Base-by-base conservation (phyloP, 1,140 invertebrate genomes). In the Diachasmimorpha longicaudata region DNA sequence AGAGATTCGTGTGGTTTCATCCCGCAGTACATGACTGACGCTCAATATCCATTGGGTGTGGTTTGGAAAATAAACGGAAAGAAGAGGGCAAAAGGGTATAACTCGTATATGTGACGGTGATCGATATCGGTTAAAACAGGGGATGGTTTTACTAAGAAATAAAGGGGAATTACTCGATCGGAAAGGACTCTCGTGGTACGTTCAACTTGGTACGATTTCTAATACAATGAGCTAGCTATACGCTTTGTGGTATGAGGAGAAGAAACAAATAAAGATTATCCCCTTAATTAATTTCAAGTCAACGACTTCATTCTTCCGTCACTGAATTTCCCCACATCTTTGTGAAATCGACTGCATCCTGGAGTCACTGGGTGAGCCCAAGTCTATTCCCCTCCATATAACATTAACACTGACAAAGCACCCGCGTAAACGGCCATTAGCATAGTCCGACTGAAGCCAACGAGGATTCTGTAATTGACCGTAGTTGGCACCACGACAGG, bases 401-500 rank as follows among this genome's bases (percentile, higher is more conserved):
- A 52, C 48, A 52, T 52, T 52, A 52, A 52, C 48, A 16, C 14
- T n/a, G 48, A 52, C 48, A 52, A 52, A 52, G 48, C 48, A 16
- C 14, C 14, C 48, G 48, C 48, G 58, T 63, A 63, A 63, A 63
- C 11, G 58, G 58, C 23, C 58, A 63, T 63, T 63, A 63, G 58
- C 58, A 63, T 63, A 63, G 58, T 25, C 21, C 58, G 31, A 63
- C 21, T 63, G 58, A 63, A 19, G 4, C 19, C 39, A 42, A 63
- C 23, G 58, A 78, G 75, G 72, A 69, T 74, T 67, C 76, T 42
- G 79, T 76, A 80, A 80, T 80, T 80, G 79, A 71, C 73, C 55
- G 72, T 78, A 80, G 78, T 80, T 79, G 79, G 79, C 76, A 70
- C 39, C 72, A 66, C 16, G 78, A 79, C 78, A 79, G 77, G n/a